A percentile compares a stretch with the other conserved stretches of the same genome.
These are phyloP conservation scores for Accipiter cooperii DNA, from an alignment of 2,113 vertebrate genomes.

Conservation along the genomic window DNA sequence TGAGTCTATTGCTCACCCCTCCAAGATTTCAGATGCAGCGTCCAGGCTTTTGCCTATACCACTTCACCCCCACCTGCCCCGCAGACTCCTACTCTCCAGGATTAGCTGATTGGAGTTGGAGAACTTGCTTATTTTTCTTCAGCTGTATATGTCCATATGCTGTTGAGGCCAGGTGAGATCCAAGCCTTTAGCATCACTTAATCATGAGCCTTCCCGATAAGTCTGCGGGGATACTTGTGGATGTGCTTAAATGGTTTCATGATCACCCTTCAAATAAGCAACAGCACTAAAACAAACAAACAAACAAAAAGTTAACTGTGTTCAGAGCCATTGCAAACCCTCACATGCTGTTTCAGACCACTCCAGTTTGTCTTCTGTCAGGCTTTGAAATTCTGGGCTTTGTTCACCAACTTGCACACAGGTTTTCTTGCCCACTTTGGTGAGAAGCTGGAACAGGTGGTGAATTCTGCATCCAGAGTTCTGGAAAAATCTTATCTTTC, in stretches of 20 bases:
- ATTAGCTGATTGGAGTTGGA: background rate
- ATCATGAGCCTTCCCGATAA: background rate
- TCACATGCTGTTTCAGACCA: background rate
- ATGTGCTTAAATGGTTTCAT: background rate
- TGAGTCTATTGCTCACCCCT: background rate
- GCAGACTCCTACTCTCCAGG: background rate
- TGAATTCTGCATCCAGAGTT: constrained; percentile 25
- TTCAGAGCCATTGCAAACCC: background rate
- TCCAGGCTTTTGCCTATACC: background rate
- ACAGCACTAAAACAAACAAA: background rate
- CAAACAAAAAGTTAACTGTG: background rate
- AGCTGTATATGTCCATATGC: background rate
- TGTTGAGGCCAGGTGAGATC: background rate
- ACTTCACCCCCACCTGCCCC: too few relatives aligned
- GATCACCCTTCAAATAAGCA: background rate
- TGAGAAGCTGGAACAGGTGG: background rate
- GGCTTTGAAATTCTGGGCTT: background rate
- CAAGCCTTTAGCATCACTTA: background rate
- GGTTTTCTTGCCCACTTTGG: background rate
- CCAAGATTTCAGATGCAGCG: background rate
- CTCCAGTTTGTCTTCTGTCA: background rate
- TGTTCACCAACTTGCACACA: background rate
- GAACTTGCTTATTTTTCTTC: background rate
- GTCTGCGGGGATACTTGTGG: background rate
- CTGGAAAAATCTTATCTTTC: constrained; percentile 27